Conservation (phyloP, 2,797 vertebrate species). For the Thalassophryne amazonica region DNA sequence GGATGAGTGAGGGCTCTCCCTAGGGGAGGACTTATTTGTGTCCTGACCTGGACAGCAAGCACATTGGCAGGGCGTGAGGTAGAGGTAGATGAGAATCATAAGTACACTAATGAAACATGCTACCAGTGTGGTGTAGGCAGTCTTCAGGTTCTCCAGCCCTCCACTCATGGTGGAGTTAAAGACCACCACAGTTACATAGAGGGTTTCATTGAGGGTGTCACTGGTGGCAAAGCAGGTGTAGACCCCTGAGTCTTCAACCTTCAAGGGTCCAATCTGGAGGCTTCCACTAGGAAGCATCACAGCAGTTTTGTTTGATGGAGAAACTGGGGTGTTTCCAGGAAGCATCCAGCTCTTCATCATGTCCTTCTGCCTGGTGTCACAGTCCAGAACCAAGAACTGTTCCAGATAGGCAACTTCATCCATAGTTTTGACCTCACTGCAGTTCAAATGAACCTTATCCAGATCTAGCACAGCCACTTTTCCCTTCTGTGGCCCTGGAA, state of each 20-base stretch:
- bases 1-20: constrained; percentile 90
- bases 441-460: constrained; percentile 61
- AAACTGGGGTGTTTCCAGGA: constrained; percentile 77
- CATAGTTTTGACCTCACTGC: constrained; percentile 69
- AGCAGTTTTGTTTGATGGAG: constrained; percentile 66
- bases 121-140: constrained; percentile 93
- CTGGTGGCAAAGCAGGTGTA: constrained; percentile 89
- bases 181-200: constrained; percentile 87
- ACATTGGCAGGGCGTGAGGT: constrained; percentile 90
- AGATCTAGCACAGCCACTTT: constrained; percentile 69
- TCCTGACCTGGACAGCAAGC: constrained; percentile 76
- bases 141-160: constrained; percentile 88
- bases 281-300: constrained; percentile 68
- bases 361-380: constrained; percentile 84
- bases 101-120: constrained; percentile 90
- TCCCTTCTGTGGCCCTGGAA: constrained; percentile 55
- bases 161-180: constrained; percentile 83
- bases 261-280: constrained; percentile 80
- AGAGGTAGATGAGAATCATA: constrained; percentile 93
- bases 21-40: constrained; percentile 72
- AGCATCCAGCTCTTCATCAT: constrained; percentile 84
- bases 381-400: constrained; percentile 81
- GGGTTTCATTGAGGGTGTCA: constrained; percentile 87
- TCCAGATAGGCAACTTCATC: constrained; percentile 82
- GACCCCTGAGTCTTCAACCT: constrained; percentile 82